Evolutionary conservation across 2,888 invertebrate species (phyloP).

Genomic region (Phlogophora meticulosa): DNA sequence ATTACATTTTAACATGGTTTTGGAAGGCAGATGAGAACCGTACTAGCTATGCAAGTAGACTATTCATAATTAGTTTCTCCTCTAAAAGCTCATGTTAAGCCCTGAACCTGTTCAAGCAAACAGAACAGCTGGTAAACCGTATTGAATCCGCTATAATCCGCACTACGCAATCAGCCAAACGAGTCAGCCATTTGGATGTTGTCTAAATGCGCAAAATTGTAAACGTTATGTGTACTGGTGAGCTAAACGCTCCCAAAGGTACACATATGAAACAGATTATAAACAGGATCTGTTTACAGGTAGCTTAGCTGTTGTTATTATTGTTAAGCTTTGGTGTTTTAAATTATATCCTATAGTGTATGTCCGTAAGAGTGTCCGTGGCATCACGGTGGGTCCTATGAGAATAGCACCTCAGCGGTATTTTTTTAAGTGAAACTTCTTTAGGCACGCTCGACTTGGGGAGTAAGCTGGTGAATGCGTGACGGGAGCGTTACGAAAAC

Average conservation of each 20-base stretch:
- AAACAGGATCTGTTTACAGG: slow-evolving; percentile 24
- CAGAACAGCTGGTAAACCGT: slow-evolving; percentile 1
- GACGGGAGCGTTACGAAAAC: no score
- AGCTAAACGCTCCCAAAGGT: slow-evolving; percentile 41
- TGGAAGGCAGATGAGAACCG: no score
- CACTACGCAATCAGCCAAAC: slow-evolving; percentile 14
- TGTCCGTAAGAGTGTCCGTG: no score
- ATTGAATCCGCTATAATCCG: slow-evolving; percentile 1
- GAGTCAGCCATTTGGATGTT: slow-evolving; percentile 12
- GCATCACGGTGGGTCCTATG: no score
- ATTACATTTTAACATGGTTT: no score
- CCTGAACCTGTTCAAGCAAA: not conserved
- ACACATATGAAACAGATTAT: slow-evolving; percentile 25
- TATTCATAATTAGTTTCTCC: no score
- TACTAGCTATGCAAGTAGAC: no score
- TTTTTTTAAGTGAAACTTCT: no score
- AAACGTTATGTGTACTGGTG: slow-evolving; percentile 18
- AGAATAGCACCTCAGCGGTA: no score
- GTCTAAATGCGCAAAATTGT: slow-evolving; percentile 46
- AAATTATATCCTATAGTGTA: no score
- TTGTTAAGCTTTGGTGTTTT: slow-evolving; percentile 1
- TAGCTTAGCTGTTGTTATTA: slow-evolving; percentile 16
- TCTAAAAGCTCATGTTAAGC: not conserved
- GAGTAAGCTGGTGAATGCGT: no score
- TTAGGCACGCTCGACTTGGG: no score